Conservation (phyloP, 2,113 vertebrate species). For the pig (Sus scrofa) region T2T-Sscrofa CM000817.6:128230501-128231000, state of each 20-base stretch:
- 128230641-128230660: neutral
- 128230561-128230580: neutral
- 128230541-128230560: neutral
- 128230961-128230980: too few species aligned
- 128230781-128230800: too few species aligned
- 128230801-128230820: too few species aligned
- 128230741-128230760: neutral
- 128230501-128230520: neutral
- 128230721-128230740: neutral
- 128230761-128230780: too few species aligned
- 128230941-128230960: too few species aligned
- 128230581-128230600: conserved; percentile 7
- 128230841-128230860: too few species aligned
- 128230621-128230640: neutral
- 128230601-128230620: neutral
- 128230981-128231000: too few species aligned
- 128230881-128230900: too few species aligned
- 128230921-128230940: too few species aligned
- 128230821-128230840: too few species aligned
- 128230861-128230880: too few species aligned
- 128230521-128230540: neutral
- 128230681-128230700: neutral
- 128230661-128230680: neutral
- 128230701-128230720: neutral
- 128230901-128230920: too few species aligned